Base-by-base conservation (phyloP, 92 coral and sea anemone genomes). In the Porites divaricata region DNA sequence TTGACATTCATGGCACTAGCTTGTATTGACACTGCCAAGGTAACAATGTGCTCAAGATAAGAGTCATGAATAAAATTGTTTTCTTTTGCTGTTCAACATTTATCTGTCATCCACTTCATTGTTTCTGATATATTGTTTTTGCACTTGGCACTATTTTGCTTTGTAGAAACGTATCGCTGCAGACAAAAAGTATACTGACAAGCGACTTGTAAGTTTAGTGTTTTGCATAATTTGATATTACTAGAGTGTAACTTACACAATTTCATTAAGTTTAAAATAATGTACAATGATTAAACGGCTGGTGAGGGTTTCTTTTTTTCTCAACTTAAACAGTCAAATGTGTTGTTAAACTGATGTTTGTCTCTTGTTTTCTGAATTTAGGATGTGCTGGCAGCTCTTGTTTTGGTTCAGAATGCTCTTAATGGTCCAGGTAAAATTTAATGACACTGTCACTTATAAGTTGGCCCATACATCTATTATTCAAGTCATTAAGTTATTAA, bases 351-450 rank as follows among this genome's bases (percentile, higher is more conserved):
- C 53, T 0, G 35, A 49, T 67, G 52, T 8, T 20, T n/a, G 5
- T 45, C 28, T 21, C 8, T 54, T 1, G 8, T 61, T 63, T 23
- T 13, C 66, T 19, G 9, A 59, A 75, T 89, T 13, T 41, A 96
- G 99, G 99, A 96, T 84, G 99, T 95, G 16, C 77, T 96, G 80
- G 99, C 99, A 23, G 99, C 99, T 1, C 90, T 96, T 61, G 94
- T 95, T 21, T 88, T 96, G 72, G 97, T 93, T 19, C 98, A 96
- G 83, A 96, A 92, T 85, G 92, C 97, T 6, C 92, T 96, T 0
- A 96, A 96, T 79, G 99, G 99, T 8, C 98, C 98, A 77, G 97
- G 99, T 96, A 89, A 13, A 23, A 59, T 6, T 6, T 8, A 63
- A 69, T 69, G 45, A 67, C 45, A 26, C 14, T 17, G 62, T 57